These are phyloP conservation scores for Cyrtodaria siliqua DNA, from an alignment of 2,888 invertebrate genomes.

Conservation along the genomic window DNA sequence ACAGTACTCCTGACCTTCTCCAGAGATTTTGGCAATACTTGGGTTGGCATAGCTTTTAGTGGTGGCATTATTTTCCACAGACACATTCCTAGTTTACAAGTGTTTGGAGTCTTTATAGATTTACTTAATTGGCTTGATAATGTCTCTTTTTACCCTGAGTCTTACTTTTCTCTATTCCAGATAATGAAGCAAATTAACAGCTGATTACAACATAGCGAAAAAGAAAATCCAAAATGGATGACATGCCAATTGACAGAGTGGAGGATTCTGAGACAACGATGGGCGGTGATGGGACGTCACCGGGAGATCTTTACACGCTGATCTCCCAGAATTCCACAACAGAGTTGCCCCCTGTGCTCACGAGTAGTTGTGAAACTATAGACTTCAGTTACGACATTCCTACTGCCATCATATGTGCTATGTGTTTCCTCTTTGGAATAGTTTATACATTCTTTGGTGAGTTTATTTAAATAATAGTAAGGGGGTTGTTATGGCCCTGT, in stretches of 20 bases:
- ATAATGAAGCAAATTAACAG: background rate
- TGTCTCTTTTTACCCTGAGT: too few species aligned
- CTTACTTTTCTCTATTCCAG: too few species aligned
- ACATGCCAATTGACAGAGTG: background rate
- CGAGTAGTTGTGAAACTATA: conserved; percentile 70
- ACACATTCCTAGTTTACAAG: too few species aligned
- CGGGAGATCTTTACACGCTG: conserved; percentile 36
- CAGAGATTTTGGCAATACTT: too few species aligned
- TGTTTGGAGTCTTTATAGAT: too few species aligned
- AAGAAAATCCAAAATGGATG: conserved; percentile 7
- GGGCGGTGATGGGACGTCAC: conserved; percentile 11
- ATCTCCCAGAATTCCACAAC: conserved; percentile 30
- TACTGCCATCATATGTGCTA: conserved; percentile 90
- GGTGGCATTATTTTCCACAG: too few species aligned
- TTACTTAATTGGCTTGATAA: too few species aligned
- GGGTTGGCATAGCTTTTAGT: too few species aligned
- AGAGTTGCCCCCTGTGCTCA: background rate
- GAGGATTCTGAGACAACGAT: background rate
- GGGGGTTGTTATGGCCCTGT: too few species aligned
- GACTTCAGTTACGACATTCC: conserved; percentile 89
- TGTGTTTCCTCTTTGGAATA: conserved; percentile 93
- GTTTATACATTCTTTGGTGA: conserved; percentile 94
- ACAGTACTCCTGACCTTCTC: too few species aligned
- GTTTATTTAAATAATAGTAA: too few species aligned
- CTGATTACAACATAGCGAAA: background rate